Conservation (phyloP, 1,140 invertebrate species). For the Platyura marginata region DNA sequence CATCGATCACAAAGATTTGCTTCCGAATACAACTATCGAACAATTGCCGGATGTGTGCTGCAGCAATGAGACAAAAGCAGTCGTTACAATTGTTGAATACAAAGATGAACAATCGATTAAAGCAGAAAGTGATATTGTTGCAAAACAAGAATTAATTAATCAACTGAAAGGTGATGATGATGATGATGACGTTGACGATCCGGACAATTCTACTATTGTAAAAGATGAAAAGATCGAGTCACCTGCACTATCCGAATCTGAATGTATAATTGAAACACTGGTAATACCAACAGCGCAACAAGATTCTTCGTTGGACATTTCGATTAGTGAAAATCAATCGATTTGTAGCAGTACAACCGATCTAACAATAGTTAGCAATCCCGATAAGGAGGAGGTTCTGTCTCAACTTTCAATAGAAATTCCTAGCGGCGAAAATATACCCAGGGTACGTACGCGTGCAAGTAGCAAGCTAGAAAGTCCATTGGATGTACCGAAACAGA, state of each 20-base stretch:
- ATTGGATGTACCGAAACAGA: conserved; percentile 35
- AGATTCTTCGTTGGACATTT: conserved; percentile 2
- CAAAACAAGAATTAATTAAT: neutral
- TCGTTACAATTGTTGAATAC: neutral
- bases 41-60: neutral
- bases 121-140: neutral
- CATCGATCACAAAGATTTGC: neutral
- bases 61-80: neutral
- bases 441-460: conserved; percentile 41
- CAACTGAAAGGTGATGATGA: neutral
- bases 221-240: neutral
- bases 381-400: conserved; percentile 6
- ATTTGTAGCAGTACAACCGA: conserved; percentile 3
- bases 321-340: neutral
- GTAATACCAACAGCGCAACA: conserved; percentile 13
- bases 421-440: conserved; percentile 11
- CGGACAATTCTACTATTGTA: too few species aligned
- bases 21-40: too few species aligned
- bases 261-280: conserved; percentile 22
- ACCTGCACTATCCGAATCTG: conserved; percentile 8
- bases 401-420: conserved; percentile 19
- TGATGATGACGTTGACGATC: too few species aligned
- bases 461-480: conserved; percentile 52
- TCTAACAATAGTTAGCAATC: conserved; percentile 2
- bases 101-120: neutral